Conservation (phyloP, 1,140 invertebrate species). For the Drosophila nigrodunni region DNA sequence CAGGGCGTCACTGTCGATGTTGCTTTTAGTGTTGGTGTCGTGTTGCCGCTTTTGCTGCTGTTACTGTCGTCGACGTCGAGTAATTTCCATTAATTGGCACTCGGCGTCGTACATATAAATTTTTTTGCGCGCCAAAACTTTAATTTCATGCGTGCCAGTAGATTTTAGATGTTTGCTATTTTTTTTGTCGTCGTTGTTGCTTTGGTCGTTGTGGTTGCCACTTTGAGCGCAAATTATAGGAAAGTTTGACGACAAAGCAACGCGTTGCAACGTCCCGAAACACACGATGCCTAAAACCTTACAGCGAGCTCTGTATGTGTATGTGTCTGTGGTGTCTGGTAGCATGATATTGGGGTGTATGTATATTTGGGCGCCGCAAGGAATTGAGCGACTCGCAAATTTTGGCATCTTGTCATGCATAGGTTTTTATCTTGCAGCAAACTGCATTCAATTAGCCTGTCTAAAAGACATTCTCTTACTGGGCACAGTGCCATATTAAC, state of each 20-base stretch:
- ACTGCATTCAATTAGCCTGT: constrained; percentile 40
- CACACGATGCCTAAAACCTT: constrained; percentile 46
- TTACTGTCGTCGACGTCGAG: constrained; percentile 76
- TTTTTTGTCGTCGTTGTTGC: constrained; percentile 20
- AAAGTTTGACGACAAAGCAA: constrained; percentile 37
- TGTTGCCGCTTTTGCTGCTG: constrained; percentile 48
- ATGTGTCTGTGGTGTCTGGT: constrained; percentile 46
- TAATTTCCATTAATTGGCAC: constrained; percentile 82
- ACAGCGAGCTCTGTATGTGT: constrained; percentile 32
- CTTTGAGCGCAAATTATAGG: constrained; percentile 68
- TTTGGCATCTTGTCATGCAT: constrained; percentile 66
- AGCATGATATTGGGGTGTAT: constrained; percentile 30
- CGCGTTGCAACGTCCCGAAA: constrained; percentile 18
- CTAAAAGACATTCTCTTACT: constrained; percentile 53
- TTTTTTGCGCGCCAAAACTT: constrained; percentile 77
- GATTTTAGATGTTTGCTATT: constrained; percentile 55
- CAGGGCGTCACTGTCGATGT: constrained; percentile 49
- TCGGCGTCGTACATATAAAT: constrained; percentile 81
- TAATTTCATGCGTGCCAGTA: constrained; percentile 82
- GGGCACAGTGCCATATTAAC: not conserved
- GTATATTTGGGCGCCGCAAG: constrained; percentile 33
- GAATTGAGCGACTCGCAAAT: constrained; percentile 55
- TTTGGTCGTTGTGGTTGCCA: constrained; percentile 36
- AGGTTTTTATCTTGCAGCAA: constrained; percentile 65
- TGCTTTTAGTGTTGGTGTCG: constrained; percentile 33